These are phyloP conservation scores for Magallana ariakensis DNA, from an alignment of 1,140 invertebrate species.

Conservation along the genomic window DNA sequence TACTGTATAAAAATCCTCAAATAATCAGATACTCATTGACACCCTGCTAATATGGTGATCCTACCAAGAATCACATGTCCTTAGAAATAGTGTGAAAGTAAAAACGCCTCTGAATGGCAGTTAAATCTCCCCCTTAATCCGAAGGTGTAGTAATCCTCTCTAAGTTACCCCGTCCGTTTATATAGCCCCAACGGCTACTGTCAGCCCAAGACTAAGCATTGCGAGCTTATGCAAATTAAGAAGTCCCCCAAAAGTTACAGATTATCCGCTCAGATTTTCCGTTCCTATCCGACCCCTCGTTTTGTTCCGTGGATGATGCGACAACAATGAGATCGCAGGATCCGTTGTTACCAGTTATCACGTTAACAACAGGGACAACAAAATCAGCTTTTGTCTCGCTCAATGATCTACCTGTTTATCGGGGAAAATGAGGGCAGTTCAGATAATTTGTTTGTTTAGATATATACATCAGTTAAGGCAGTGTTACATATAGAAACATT, in stretches of 20 bases:
- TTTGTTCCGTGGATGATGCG: not conserved
- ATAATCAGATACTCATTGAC: not conserved
- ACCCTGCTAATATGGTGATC: conserved; percentile 13
- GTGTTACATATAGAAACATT: conserved; percentile 20
- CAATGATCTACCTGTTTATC: not conserved
- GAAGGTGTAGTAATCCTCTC: not conserved
- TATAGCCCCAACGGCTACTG: conserved; percentile 20
- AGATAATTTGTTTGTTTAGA: conserved; percentile 24
- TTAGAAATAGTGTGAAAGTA: conserved; percentile 5
- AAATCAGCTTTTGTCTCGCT: not conserved
- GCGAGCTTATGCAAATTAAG: conserved; percentile 11
- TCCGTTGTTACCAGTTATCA: conserved; percentile 18
- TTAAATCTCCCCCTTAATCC: not conserved
- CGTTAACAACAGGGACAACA: not conserved
- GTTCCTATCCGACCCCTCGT: not conserved
- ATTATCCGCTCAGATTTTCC: conserved; percentile 28
- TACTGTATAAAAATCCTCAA: not conserved
- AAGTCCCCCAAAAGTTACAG: conserved; percentile 10
- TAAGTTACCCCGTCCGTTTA: conserved; percentile 20
- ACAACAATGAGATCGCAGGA: not conserved
- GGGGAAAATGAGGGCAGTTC: conserved; percentile 10
- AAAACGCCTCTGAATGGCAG: not conserved
- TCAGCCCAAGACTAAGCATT: not conserved
- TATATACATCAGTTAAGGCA: conserved; percentile 1
- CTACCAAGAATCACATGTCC: conserved; percentile 4